Evolutionary conservation across 2,797 vertebrate genomes (phyloP).

Genomic region (Lateolabrax maculatus): DNA sequence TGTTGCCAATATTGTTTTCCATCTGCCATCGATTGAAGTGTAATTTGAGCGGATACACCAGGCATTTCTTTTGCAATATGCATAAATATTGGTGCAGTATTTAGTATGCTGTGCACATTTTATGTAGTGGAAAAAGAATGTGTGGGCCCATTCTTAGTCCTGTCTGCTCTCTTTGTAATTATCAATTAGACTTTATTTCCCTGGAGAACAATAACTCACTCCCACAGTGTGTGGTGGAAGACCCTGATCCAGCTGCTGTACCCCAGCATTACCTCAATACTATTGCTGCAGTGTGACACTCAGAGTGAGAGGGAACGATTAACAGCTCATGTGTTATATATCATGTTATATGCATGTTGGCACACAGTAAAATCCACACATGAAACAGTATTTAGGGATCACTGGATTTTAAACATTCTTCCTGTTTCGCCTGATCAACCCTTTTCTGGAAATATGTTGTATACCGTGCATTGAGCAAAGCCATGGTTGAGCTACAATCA

Average conservation of each 20-base stretch:
- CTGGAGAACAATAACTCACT: slow-evolving; percentile 73
- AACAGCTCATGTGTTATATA: slow-evolving; percentile 2
- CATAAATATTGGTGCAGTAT: slow-evolving; percentile 68
- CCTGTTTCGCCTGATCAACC: neutral
- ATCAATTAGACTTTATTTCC: slow-evolving; percentile 82
- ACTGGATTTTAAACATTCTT: neutral
- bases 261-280: slow-evolving; percentile 43
- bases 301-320: slow-evolving; percentile 3
- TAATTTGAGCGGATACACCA: slow-evolving; percentile 60
- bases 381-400: neutral
- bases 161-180: slow-evolving; percentile 75
- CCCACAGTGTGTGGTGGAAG: slow-evolving; percentile 56
- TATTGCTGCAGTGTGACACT: slow-evolving; percentile 39
- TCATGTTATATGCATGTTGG: slow-evolving; percentile 11
- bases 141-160: slow-evolving; percentile 59
- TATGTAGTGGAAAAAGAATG: slow-evolving; percentile 53
- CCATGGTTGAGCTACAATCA: no score
- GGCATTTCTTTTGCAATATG: slow-evolving; percentile 67
- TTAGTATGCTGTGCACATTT: slow-evolving; percentile 73
- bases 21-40: slow-evolving; percentile 63
- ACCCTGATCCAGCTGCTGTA: slow-evolving; percentile 59
- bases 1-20: slow-evolving; percentile 76
- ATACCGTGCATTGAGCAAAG: neutral
- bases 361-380: neutral
- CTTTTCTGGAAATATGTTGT: neutral